Percentiles rank a stretch among this genome's conserved stretches.
Conservation (phyloP, 2,113 vertebrate genomes). For the Nannospalax galili region DNA sequence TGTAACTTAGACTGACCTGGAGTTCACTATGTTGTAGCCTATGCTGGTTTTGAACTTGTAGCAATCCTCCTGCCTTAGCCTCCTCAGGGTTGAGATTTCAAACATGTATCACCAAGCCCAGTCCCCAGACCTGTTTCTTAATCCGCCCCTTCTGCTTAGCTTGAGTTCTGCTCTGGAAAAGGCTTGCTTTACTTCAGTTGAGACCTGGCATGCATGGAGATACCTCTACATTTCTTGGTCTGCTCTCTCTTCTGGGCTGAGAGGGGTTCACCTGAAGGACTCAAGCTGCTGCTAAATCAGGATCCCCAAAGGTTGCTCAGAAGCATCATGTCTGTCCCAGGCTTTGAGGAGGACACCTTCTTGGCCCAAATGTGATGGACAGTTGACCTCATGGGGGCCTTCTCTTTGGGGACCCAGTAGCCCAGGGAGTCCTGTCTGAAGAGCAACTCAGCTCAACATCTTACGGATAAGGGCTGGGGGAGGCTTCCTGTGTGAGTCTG, state of each 20-base stretch:
- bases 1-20: not conserved
- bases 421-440: not conserved
- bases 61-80: not conserved
- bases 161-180: fast-evolving
- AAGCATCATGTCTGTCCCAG: not conserved
- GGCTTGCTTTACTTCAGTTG: not conserved
- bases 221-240: not conserved
- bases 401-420: not conserved
- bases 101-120: no score
- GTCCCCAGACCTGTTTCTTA: not conserved
- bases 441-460: not conserved
- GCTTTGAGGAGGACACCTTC: not conserved
- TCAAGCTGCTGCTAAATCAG: not conserved
- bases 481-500: not conserved
- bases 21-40: not conserved
- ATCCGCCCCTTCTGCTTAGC: fast-evolving
- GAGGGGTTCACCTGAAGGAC: not conserved
- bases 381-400: not conserved
- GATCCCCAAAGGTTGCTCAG: not conserved
- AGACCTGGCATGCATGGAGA: not conserved
- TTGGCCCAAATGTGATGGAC: not conserved
- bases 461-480: not conserved
- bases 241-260: not conserved
- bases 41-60: not conserved
- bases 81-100: not conserved